Evolutionary conservation across 1,140 invertebrate genomes (phyloP).

Genomic region (Eumeta japonica): DNA sequence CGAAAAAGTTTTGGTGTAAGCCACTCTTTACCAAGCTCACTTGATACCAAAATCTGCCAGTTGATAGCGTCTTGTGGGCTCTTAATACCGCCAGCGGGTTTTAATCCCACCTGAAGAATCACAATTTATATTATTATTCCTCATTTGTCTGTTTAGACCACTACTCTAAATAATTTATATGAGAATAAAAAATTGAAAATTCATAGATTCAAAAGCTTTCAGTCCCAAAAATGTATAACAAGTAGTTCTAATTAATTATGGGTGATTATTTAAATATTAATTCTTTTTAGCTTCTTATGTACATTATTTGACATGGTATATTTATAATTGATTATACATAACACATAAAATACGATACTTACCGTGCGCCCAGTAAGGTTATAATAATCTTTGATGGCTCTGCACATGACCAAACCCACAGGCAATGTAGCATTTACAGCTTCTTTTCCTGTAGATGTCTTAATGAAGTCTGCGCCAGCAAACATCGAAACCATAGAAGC

Average conservation of each 20-base stretch:
- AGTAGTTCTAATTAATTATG: no score
- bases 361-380: conserved; percentile 74
- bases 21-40: conserved; percentile 87
- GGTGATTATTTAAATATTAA: no score
- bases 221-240: no score
- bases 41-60: conserved; percentile 85
- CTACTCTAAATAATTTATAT: no score
- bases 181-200: no score
- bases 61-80: conserved; percentile 82
- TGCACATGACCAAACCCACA: conserved; percentile 90
- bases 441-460: conserved; percentile 99
- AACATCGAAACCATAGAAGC: conserved; percentile 91
- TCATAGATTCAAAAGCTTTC: no score
- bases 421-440: conserved; percentile 89
- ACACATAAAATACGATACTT: conserved; percentile 7
- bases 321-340: no score
- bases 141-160: no score
- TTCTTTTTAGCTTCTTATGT: no score
- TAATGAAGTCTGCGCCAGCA: conserved; percentile 97
- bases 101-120: conserved; percentile 85
- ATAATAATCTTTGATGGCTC: conserved; percentile 86
- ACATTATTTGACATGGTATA: no score
- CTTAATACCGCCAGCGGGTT: conserved; percentile 94
- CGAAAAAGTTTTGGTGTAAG: conserved; percentile 80
- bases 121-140: no score